phyloP scores from a whole-genome alignment of 2,888 invertebrate genomes.

The Altica lythri region DNA sequence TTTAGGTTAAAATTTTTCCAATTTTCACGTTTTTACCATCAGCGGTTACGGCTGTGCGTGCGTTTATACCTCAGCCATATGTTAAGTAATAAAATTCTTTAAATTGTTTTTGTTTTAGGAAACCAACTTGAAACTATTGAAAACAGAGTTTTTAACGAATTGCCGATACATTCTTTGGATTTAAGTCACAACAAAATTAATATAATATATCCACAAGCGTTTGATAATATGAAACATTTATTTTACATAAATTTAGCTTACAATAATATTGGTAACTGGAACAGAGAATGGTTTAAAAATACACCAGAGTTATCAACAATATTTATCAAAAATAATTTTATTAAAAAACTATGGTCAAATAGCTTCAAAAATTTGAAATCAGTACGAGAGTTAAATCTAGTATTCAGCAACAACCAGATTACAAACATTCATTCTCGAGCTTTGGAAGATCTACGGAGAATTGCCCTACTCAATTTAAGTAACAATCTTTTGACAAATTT shows the following conservation, averaged over 20 bases:
- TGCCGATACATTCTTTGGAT: slow-evolving; percentile 32
- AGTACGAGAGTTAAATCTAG: slow-evolving; percentile 35
- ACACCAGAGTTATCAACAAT: slow-evolving; percentile 39
- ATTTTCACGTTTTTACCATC: too few relatives aligned
- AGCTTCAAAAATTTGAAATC: slow-evolving; percentile 39
- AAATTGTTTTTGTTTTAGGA: slow-evolving; percentile 10
- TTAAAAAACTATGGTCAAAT: slow-evolving; percentile 35
- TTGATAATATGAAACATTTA: slow-evolving; percentile 37
- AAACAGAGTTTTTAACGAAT: slow-evolving; percentile 38
- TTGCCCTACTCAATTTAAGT: slow-evolving; percentile 42
- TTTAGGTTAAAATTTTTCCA: too few relatives aligned
- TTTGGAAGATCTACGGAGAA: slow-evolving; percentile 35
- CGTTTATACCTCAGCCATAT: too few relatives aligned
- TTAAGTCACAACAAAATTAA: slow-evolving; percentile 36
- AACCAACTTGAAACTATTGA: slow-evolving; percentile 36
- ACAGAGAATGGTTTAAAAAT: slow-evolving; percentile 41
- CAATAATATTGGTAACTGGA: slow-evolving; percentile 37
- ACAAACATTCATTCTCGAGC: slow-evolving; percentile 34
- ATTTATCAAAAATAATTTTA: slow-evolving; percentile 40
- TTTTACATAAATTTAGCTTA: slow-evolving; percentile 39
- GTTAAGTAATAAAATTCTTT: too few relatives aligned
- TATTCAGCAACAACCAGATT: slow-evolving; percentile 43
- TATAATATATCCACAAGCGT: slow-evolving; percentile 31
- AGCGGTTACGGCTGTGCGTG: too few relatives aligned
- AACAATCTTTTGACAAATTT: slow-evolving; percentile 37